These are phyloP conservation scores for Protosalanx chinensis DNA, from an alignment of 2,797 vertebrate species.

Conservation along the genomic window DNA sequence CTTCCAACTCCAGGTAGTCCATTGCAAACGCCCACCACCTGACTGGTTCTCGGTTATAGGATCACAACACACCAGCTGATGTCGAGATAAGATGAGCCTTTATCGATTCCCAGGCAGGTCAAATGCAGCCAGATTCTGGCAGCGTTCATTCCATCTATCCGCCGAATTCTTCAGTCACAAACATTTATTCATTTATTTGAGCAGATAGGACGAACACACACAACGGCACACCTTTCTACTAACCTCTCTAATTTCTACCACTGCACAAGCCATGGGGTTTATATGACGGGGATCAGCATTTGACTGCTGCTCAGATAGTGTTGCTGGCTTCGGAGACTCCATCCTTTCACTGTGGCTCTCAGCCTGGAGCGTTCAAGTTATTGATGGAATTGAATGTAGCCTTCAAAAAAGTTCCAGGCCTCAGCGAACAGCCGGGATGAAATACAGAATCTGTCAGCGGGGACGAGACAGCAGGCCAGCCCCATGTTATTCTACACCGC, in stretches of 20 bases:
- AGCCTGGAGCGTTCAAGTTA: not conserved
- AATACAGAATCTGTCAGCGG: slow-evolving; percentile 53
- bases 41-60: not conserved
- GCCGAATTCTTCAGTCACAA: not conserved
- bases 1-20: not conserved
- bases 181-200: not conserved
- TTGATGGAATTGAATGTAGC: not conserved
- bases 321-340: not conserved
- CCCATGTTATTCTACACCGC: slow-evolving; percentile 65
- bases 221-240: slow-evolving; percentile 23
- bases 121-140: not conserved
- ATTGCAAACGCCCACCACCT: not conserved
- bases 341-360: not conserved
- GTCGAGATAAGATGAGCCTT: too few species aligned
- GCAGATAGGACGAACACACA: not conserved
- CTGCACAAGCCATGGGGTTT: not conserved
- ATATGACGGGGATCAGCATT: not conserved
- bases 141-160: not conserved
- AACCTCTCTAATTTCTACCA: not conserved
- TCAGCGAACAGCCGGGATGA: slow-evolving; percentile 37
- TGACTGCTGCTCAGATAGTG: not conserved
- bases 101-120: too few species aligned
- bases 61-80: not conserved
- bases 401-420: slow-evolving; percentile 29
- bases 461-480: slow-evolving; percentile 53